Base-by-base conservation (phyloP, 2,113 vertebrate genomes). In the Myiagra hebetior region DNA sequence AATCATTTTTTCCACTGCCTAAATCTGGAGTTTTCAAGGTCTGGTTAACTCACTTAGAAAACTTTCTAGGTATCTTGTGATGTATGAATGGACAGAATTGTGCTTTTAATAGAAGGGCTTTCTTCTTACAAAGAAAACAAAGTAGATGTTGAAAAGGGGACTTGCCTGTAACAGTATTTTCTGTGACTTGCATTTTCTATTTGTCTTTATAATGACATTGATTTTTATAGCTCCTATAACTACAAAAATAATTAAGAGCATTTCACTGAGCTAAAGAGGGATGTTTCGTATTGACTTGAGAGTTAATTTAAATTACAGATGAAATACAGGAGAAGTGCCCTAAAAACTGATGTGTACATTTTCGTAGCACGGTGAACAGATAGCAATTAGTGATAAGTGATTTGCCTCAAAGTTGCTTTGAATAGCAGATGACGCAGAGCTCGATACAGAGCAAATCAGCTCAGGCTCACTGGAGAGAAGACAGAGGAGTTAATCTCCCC, bases 301-400 rank as follows among this genome's bases (percentile, higher is more conserved):
- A 95, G 82, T 68, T 85, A 77, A 90, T 94, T 96, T 90, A 86
- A 95, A 92, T 96, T 88, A 90, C 75, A 96, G 87, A 95, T 94
- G 77, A 95, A 93, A 78, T 65, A 74, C 57, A 42, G 82, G 65
- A 55, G 49, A 72, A 85, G 74, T 76, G 69, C 56, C 73, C 67
- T 92, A 90, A 85, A 95, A 94, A 39, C 55, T 50, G 60, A 26
- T 56, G 75, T 78, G 87, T 91, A 39, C 42, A 3, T 79, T 50
- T 62, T 41, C 0, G 0, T 92, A 57, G 35, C 37, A 9, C 3
- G 42, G 49, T 55, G 91, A 94, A 80, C 86, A 89, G 95, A 84
- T 26, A 96, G 59, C 91, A 90, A 86, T 91, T 94, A 93, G 85
- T 37, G 82, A 83, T 82, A 91, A 94, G 67, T 89, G 91, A 90